Percentiles rank a stretch among this genome's conserved stretches.
Conservation (phyloP, 2,888 invertebrate genomes). For the Lepetodrilus schrolli region DNA sequence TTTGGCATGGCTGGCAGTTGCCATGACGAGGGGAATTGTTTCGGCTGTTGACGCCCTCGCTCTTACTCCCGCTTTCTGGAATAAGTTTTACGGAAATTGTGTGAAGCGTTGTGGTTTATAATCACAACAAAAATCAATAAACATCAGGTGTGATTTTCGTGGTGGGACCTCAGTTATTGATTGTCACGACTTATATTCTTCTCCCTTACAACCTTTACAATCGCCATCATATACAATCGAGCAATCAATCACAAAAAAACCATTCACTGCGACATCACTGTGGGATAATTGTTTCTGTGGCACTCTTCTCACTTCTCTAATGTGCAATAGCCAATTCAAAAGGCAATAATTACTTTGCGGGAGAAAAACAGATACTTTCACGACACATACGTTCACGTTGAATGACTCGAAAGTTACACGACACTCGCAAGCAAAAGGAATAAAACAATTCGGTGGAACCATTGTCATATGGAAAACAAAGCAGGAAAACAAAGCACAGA, state of each 20-base stretch:
- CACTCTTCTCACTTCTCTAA: slow-evolving; percentile 6
- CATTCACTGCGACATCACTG: slow-evolving; percentile 2
- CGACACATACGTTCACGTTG: not conserved
- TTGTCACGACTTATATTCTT: slow-evolving; percentile 12
- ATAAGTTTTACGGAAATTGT: slow-evolving; percentile 29
- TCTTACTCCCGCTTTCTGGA: not conserved
- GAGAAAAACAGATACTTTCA: not conserved
- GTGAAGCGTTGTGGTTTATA: slow-evolving; percentile 15
- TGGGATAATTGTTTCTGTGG: not conserved
- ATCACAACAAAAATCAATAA: not conserved
- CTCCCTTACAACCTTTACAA: not conserved
- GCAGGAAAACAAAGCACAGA: no score
- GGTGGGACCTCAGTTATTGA: slow-evolving; percentile 20
- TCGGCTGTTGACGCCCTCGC: not conserved
- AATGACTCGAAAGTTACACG: not conserved
- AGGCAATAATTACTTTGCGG: slow-evolving; percentile 23
- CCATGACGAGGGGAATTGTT: slow-evolving; percentile 28
- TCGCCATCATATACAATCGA: slow-evolving; percentile 20
- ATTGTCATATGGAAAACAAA: not conserved
- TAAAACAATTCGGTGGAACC: not conserved
- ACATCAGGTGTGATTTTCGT: slow-evolving; percentile 33
- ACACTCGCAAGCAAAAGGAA: not conserved
- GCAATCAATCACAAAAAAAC: slow-evolving; percentile 7
- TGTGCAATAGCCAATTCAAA: slow-evolving; percentile 14
- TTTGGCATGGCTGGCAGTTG: slow-evolving; percentile 13